Conservation (phyloP, 2,888 invertebrate genomes). For the Melolontha melolontha region DNA sequence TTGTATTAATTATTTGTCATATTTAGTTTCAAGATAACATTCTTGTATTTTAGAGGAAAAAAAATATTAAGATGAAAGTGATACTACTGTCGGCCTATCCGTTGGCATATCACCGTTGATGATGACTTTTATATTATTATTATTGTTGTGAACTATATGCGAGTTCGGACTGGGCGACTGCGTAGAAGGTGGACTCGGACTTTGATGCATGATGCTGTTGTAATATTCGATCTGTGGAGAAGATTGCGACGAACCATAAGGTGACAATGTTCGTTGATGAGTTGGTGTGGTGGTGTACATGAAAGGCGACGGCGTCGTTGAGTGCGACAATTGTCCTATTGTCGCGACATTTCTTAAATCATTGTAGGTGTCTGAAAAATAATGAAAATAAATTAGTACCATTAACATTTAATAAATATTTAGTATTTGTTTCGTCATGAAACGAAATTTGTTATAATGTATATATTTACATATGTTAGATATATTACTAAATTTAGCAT, state of each 20-base stretch:
- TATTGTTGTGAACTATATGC: conserved; percentile 55
- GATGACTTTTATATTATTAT: conserved; percentile 56
- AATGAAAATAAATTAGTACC: conserved; percentile 38
- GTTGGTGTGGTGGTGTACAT: conserved; percentile 61
- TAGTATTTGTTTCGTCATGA: not conserved
- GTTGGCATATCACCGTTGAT: conserved; percentile 58
- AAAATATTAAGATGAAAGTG: conserved; percentile 55
- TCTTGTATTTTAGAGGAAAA: not conserved
- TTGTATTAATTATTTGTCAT: too few species aligned
- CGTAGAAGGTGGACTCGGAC: conserved; percentile 58
- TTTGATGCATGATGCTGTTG: conserved; percentile 58
- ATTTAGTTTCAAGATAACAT: not conserved
- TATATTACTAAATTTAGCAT: too few species aligned
- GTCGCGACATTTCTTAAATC: conserved; percentile 56
- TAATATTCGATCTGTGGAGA: conserved; percentile 57
- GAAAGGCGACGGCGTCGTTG: conserved; percentile 55
- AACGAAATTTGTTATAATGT: too few species aligned
- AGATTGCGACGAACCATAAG: conserved; percentile 58
- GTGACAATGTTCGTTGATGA: conserved; percentile 57
- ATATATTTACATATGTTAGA: too few species aligned
- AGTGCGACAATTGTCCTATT: conserved; percentile 57
- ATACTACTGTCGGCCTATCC: conserved; percentile 63
- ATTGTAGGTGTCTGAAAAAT: conserved; percentile 56
- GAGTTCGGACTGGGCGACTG: conserved; percentile 61
- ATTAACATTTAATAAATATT: not conserved